Percentiles rank a stretch among this genome's conserved stretches.
Evolutionary conservation across 2,113 vertebrate genomes (phyloP).

Genomic region (Cinclus mexicanus): DNA sequence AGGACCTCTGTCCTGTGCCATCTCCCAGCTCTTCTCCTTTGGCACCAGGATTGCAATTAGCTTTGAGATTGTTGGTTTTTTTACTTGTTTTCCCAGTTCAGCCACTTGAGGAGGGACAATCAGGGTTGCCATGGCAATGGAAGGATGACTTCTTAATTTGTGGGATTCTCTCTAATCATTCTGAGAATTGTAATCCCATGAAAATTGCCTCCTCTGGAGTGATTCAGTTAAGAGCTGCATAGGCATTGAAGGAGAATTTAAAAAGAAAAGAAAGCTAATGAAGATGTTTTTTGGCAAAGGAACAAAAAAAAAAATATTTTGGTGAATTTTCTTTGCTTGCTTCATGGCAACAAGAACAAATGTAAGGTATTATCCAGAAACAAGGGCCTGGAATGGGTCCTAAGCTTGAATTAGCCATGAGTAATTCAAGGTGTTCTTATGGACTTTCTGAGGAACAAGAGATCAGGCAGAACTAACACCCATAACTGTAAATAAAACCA

Average conservation of each 20-base stretch:
- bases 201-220: neutral
- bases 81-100: neutral
- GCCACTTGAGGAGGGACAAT: conserved; percentile 4
- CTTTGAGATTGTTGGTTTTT: neutral
- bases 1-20: neutral
- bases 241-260: neutral
- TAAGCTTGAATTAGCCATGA: conserved; percentile 17
- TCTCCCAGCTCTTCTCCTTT: neutral
- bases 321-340: neutral
- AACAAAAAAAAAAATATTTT: neutral
- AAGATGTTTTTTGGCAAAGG: neutral
- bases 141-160: conserved; percentile 44
- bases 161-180: conserved; percentile 22
- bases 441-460: neutral
- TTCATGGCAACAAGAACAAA: neutral
- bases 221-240: neutral
- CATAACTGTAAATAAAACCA: neutral
- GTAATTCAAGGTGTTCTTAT: neutral
- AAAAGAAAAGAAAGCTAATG: neutral
- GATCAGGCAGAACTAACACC: neutral
- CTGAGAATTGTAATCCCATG: neutral
- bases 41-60: neutral
- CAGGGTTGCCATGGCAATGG: conserved; percentile 8
- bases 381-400: neutral
- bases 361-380: neutral